Conservation (phyloP, 2,888 invertebrate species). For the Eremobia ochroleuca region DNA sequence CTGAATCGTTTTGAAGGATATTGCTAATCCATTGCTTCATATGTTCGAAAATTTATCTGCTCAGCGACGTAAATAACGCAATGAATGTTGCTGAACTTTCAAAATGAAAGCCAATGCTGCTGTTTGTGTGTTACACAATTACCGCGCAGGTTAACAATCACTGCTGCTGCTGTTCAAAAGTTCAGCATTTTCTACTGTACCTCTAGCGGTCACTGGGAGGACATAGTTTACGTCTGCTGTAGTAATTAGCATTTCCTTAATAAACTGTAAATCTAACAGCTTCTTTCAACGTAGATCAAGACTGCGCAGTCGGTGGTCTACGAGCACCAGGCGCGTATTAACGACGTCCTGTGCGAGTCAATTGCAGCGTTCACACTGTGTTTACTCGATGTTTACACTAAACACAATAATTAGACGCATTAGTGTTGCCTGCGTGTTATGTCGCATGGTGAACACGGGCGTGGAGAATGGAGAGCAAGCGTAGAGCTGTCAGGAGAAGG, state of each 20-base stretch:
- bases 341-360: slow-evolving; percentile 76
- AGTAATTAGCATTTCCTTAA: slow-evolving; percentile 13
- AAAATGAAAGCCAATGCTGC: background rate
- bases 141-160: background rate
- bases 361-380: slow-evolving; percentile 68
- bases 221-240: background rate
- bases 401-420: slow-evolving; percentile 71
- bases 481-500: too few species aligned
- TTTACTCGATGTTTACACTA: slow-evolving; percentile 74
- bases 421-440: slow-evolving; percentile 56
- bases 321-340: slow-evolving; percentile 54
- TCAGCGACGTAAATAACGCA: background rate
- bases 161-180: background rate
- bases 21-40: too few species aligned
- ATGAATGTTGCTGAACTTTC: background rate
- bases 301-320: slow-evolving; percentile 56
- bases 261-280: slow-evolving; percentile 11
- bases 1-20: background rate
- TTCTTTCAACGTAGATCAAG: background rate
- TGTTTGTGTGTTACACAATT: background rate
- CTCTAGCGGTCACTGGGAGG: background rate
- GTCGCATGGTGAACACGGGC: slow-evolving; percentile 49
- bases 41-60: too few species aligned
- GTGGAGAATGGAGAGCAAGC: background rate
- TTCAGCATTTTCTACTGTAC: too few species aligned